These are phyloP conservation scores for Microcebus jonahi DNA, from an alignment of 2,113 vertebrate genomes.

Conservation along the genomic window DNA sequence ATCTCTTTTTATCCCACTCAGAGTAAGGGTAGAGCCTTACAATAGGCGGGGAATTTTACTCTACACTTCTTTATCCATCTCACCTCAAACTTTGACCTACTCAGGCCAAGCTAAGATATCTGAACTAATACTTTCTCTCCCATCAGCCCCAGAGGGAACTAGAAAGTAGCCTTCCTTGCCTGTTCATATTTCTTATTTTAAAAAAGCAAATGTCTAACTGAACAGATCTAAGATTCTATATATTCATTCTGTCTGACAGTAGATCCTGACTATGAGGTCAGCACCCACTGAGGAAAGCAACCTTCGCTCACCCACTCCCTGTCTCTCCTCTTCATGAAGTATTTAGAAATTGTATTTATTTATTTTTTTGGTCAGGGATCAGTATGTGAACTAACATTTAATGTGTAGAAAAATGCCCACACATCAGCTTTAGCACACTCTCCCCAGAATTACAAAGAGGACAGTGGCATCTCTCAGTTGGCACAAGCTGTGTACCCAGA, in stretches of 20 bases:
- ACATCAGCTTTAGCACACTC: background rate
- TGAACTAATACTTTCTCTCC: background rate
- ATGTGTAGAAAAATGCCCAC: background rate
- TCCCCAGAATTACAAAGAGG: background rate
- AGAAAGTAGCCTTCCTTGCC: background rate
- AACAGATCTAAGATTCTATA: background rate
- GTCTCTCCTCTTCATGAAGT: background rate
- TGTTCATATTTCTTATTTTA: constrained; percentile 13
- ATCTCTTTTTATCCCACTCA: background rate
- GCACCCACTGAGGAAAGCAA: background rate
- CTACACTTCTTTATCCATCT: background rate
- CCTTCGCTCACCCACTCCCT: background rate
- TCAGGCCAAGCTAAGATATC: background rate
- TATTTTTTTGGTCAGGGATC: background rate
- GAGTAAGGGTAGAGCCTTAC: background rate
- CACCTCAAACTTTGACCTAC: background rate
- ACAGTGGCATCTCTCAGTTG: background rate
- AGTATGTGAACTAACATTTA: background rate
- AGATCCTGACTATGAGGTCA: background rate
- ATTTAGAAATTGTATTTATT: constrained; percentile 22
- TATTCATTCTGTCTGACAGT: background rate
- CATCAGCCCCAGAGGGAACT: background rate
- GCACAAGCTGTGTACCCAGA: background rate
- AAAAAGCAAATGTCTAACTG: background rate
- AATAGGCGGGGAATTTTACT: background rate